These are phyloP conservation scores for Pachyrhynchus sulphureomaculatus DNA, from an alignment of 1,140 invertebrate genomes.

Conservation along the genomic window DNA sequence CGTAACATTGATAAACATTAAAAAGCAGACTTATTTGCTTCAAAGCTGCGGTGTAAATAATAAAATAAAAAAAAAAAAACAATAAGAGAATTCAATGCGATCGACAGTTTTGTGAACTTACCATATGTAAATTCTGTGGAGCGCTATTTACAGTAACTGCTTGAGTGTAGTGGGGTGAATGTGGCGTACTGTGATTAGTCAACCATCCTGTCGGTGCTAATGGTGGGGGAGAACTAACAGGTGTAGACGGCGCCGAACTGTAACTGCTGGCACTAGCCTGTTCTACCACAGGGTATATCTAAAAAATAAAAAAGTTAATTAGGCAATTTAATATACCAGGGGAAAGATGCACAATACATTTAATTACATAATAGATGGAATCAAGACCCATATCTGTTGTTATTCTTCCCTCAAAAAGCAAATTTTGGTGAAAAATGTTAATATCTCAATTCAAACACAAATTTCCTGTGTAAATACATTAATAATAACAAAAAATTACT, in stretches of 20 bases:
- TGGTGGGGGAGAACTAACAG: slow-evolving; percentile 83
- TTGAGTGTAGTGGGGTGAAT: slow-evolving; percentile 58
- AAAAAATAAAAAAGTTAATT: neutral
- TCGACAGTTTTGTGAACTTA: slow-evolving; percentile 35
- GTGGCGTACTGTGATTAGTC: slow-evolving; percentile 53
- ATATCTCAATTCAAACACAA: no score
- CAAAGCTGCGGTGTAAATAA: neutral
- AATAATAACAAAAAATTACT: no score
- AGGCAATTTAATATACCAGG: neutral
- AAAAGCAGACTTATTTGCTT: no score
- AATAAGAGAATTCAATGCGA: neutral
- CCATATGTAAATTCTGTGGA: slow-evolving; percentile 56
- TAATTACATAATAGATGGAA: no score
- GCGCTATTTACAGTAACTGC: slow-evolving; percentile 53
- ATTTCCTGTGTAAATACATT: no score
- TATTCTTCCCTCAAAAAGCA: no score
- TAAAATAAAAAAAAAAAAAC: slow-evolving; percentile 7
- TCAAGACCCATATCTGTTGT: no score
- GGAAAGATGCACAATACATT: neutral
- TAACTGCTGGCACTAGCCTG: slow-evolving; percentile 87
- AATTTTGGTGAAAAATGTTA: no score
- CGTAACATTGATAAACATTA: no score
- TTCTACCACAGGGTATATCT: slow-evolving; percentile 82
- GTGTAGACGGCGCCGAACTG: slow-evolving; percentile 87
- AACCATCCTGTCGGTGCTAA: slow-evolving; percentile 63